Evolutionary conservation across 2,888 invertebrate species (phyloP), one percentile per base, ranked within the genome.

Genomic region (Nebria brevicollis): DNA sequence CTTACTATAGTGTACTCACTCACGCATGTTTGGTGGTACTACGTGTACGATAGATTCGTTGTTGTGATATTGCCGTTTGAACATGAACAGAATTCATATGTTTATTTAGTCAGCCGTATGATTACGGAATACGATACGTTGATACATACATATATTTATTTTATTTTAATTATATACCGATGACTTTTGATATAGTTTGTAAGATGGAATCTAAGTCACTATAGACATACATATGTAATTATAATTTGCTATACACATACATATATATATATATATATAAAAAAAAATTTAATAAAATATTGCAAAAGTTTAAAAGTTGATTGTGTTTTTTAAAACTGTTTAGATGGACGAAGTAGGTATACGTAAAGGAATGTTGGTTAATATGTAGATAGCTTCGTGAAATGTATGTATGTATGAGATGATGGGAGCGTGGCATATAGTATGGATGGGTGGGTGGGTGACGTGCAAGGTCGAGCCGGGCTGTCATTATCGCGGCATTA

Each of bases 401-500:
- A 10, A 7, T 26, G 79, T 82, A 79, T 77, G 81, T 78, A 82
- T 82, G 81, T 82, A 82, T 82, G 77, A 82, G 81, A 26, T 68
- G 83, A 68, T 66, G n/a, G n/a, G n/a, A n/a, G n/a, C n/a, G n/a
- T n/a, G 5, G 80, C 77, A 78, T 77, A 78, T 78, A 77, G 73
- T 81, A 75, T 75, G 78, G 54, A 74, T 81, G 78, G 65, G 43
- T 77, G 11, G 66, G 41, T 41, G 81, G 82, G 74, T 82, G 82
- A 79, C 85, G 86, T 89, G 89, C 90, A 90, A 87, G 88, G 88
- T 88, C 88, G 89, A 88, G 87, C 87, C 82, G 84, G 13, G 87
- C 87, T 86, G 87, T 90, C 89, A 91, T 92, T 91, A 92, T 89
- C 87, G 89, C 90, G 89, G 89, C 88, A 89, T 89, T 89, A 89